Percentiles rank a stretch among this genome's conserved stretches.
Evolutionary conservation across 2,113 vertebrate genomes (phyloP).

Genomic region (Diglossa brunneiventris): DNA sequence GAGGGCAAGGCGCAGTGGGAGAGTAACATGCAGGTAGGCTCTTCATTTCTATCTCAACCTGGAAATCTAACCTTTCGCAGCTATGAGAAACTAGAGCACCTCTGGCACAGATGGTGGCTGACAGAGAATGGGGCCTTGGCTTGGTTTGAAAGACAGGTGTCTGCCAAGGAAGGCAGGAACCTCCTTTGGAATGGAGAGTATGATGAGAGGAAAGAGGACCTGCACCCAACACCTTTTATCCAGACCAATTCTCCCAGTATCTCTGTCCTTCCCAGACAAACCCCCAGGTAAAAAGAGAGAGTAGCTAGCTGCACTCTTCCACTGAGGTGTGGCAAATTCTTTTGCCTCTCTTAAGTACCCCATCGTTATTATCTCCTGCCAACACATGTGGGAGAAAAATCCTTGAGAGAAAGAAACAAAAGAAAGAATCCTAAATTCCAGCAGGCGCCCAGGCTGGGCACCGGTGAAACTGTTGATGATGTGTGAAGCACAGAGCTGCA

Average conservation of each 20-base stretch:
- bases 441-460: neutral
- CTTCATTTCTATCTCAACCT: neutral
- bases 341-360: neutral
- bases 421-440: neutral
- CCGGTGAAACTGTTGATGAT: no score
- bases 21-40: constrained; percentile 89
- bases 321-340: neutral
- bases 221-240: neutral
- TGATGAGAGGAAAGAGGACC: neutral
- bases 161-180: neutral
- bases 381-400: neutral
- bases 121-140: rapidly evolving
- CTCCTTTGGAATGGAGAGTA: neutral
- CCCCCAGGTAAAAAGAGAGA: neutral
- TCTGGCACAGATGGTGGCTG: rapidly evolving
- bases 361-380: neutral
- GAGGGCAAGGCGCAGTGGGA: constrained; percentile 95
- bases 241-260: rapidly evolving
- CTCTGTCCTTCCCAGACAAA: neutral
- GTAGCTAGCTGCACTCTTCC: neutral
- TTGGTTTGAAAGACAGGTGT: neutral
- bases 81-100: neutral
- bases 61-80: neutral
- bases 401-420: neutral
- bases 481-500: neutral